Percentiles rank a stretch among this genome's conserved stretches.
These are phyloP conservation scores for Sebastes diploproa DNA, from an alignment of 2,797 vertebrate species.

Conservation along the genomic window DNA sequence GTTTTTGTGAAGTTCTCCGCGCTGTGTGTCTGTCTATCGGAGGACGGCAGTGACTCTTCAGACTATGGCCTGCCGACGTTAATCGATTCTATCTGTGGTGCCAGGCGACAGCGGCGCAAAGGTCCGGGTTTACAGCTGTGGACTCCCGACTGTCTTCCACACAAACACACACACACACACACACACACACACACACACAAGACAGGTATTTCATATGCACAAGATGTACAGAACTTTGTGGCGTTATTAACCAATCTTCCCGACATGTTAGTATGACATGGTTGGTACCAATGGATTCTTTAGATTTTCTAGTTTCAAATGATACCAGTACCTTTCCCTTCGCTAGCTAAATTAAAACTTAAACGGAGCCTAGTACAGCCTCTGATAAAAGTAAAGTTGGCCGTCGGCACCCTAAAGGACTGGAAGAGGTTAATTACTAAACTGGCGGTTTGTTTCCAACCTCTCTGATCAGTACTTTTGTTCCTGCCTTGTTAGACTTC, in stretches of 20 bases:
- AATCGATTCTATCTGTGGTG: conserved; percentile 56
- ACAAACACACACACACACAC: conserved; percentile 13
- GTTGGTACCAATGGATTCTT: too few species aligned
- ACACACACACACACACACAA: background rate
- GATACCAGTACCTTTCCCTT: too few species aligned
- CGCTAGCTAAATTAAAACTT: too few species aligned
- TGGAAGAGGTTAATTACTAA: background rate
- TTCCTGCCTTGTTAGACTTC: too few species aligned
- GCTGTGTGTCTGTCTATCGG: conserved; percentile 54
- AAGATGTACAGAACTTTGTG: background rate
- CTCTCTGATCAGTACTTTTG: background rate
- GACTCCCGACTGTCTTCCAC: conserved; percentile 28
- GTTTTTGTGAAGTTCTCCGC: conserved; percentile 58
- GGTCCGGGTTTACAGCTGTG: conserved; percentile 44
- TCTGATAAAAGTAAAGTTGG: too few species aligned
- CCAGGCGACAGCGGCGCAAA: conserved; percentile 15
- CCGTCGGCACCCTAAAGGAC: too few species aligned
- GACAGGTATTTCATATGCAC: background rate
- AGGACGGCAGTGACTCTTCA: conserved; percentile 36
- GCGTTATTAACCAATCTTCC: too few species aligned
- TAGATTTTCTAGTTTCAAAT: too few species aligned
- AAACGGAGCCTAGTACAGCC: too few species aligned
- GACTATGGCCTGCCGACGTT: conserved; percentile 44
- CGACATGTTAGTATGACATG: too few species aligned
- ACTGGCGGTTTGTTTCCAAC: background rate